phyloP scores from a whole-genome alignment of 2,888 invertebrate genomes.

The Coecobrya sp. region DNA sequence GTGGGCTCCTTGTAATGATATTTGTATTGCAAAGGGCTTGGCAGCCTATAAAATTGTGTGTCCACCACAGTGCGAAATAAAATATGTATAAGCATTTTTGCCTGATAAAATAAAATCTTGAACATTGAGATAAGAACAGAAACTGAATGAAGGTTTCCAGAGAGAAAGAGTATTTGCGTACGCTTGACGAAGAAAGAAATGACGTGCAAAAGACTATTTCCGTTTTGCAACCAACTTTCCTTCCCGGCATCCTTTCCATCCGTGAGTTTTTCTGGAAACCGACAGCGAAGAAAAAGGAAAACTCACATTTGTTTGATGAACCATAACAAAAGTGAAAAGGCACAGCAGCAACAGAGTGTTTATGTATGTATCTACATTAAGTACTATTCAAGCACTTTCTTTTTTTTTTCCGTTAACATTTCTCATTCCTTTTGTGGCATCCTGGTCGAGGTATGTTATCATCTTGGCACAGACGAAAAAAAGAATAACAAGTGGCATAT shows the following conservation, averaged over 20 bases:
- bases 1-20: no score
- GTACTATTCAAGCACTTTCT: not conserved
- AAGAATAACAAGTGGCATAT: constrained; percentile 15
- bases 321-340: constrained; percentile 50
- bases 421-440: not conserved
- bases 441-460: not conserved
- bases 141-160: not conserved
- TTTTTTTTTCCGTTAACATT: not conserved
- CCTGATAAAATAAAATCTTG: not conserved
- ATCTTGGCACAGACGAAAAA: not conserved
- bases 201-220: constrained; percentile 73
- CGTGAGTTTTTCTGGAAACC: constrained; percentile 12
- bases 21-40: no score
- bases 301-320: constrained; percentile 50
- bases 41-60: no score
- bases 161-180: constrained; percentile 19
- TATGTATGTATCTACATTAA: constrained; percentile 6
- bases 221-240: constrained; percentile 48
- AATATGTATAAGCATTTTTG: no score
- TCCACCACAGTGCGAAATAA: no score
- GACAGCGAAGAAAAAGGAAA: not conserved
- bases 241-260: not conserved
- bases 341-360: constrained; percentile 44
- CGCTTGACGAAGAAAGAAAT: constrained; percentile 40
- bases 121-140: not conserved